Evolutionary conservation across 2,888 invertebrate genomes (phyloP), one percentile per base, ranked within the genome.

Genomic region (Pterostichus madidus): DNA sequence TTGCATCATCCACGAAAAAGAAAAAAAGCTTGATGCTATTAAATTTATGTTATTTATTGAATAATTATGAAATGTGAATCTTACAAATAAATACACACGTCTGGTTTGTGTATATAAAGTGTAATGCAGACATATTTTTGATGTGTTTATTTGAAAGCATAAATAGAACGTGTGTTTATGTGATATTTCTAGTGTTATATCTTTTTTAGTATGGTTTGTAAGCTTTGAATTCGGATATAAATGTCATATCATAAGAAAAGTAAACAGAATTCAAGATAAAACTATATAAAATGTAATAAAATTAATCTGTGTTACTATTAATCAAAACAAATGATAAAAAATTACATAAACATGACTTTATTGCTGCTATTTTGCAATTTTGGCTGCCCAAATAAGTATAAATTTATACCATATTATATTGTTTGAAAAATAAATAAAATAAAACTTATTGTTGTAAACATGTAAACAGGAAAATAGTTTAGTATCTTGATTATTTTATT

Each of bases 161-260:
- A 64, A 64, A 35, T 64, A 64, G 32, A 32, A 64, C 64, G 32
- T 35, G 5, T 64, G 64, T 64, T 64, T 64, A 49, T 13, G 49
- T 11, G 49, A 64, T 32, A 64, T 32, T 64, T 64, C 32, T n/a
- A 64, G 31, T 35, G 64, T 64, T 32, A 64, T 64, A 6, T 35
- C n/a, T 61, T 61, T 32, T 64, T 64, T 31, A 59, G 24, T 59
- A n/a, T 31, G 13, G 11, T 64, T 32, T 35, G 13, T 35, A 64
- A 64, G 32, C 11, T 64, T 35, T 10, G 8, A 35, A 32, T 61
- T 61, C n/a, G 24, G 61, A 61, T 8, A 61, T 61, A 8, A 61
- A 61, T 35, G 64, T 64, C 64, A 35, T 59, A 24, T 59, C 64
- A 64, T 5, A 5, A 32, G 39, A 35, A 49, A 39, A 8, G n/a